Evolutionary conservation across 2,113 vertebrate genomes (phyloP).

Genomic region (Puffinus mauretanicus): DNA sequence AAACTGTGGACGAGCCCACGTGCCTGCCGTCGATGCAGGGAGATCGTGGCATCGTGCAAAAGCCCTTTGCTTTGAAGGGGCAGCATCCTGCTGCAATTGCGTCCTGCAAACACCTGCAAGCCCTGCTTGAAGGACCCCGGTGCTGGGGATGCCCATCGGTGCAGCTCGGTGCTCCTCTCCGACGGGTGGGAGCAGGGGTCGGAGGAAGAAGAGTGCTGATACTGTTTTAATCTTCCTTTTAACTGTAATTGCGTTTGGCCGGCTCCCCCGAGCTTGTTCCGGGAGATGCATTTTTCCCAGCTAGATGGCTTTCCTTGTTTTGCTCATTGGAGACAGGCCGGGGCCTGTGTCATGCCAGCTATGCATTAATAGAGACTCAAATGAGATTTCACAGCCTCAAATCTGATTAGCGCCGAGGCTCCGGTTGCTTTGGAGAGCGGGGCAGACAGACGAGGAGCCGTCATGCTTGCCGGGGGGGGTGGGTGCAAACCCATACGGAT

Average conservation of each 20-base stretch:
- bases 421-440: not conserved
- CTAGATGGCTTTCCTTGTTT: conserved; percentile 45
- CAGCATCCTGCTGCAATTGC: not conserved
- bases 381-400: conserved; percentile 72
- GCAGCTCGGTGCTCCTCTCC: not conserved
- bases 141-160: not conserved
- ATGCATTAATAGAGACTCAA: conserved; percentile 67
- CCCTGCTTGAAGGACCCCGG: not conserved
- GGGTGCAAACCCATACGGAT: rapidly evolving
- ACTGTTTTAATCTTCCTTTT: conserved; percentile 51
- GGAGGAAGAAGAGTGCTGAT: not conserved
- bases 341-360: conserved; percentile 42
- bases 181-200: not conserved
- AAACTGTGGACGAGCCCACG: rapidly evolving
- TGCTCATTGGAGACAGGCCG: conserved; percentile 46
- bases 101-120: not conserved
- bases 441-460: not conserved
- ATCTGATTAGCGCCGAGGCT: conserved; percentile 66
- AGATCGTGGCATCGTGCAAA: rapidly evolving
- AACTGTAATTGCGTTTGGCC: conserved; percentile 63
- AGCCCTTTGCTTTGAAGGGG: not conserved
- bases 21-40: not conserved
- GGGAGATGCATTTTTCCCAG: not conserved
- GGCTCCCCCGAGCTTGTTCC: not conserved
- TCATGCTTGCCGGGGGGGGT: not conserved